Evolutionary conservation across 2,113 vertebrate species (phyloP), one percentile per base, ranked within the genome.

Genomic region (Pholis gunnellus): DNA sequence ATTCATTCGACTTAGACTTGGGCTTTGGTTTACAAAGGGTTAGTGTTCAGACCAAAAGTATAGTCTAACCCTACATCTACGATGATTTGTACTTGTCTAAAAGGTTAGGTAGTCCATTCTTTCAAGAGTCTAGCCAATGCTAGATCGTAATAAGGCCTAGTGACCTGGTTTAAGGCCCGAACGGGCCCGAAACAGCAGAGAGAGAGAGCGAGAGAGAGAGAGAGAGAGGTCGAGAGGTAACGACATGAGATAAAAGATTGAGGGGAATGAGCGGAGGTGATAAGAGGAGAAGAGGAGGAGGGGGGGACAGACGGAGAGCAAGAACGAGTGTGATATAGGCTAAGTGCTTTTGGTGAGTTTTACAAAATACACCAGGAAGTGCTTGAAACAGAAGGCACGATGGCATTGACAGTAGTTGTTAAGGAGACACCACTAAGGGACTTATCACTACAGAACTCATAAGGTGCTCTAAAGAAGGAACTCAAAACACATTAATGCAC

Each of bases 321-420:
- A 78, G 20, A 57, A 18, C 81, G 71, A 80, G 83, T 65, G 88
- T 79, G 90, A 92, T 82, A 84, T 82, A 82, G 90, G 84, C 90
- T 95, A 95, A 95, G 95, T 95, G 94, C 94, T 94, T 95, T 95
- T 93, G 94, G 95, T 94, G 94, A 94, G 90, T 93, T 91, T 92
- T 95, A 95, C 92, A 94, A 94, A 95, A 94, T 93, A 94, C 93
- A 94, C 91, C 92, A 95, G 95, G 95, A 95, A 95, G 95, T 95
- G 95, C 94, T 94, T 93, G 91, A 95, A 93, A 95, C 95, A 94
- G 94, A 96, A 96, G 95, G 95, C 95, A 96, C 95, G 85, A 94
- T 95, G 95, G 95, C 93, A 84, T 94, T 90, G 92, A 95, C 94
- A 94, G 92, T 92, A 93, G 91, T 92, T 91, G 93, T 93, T 89